Percentiles rank a stretch among this genome's conserved stretches.
Conservation (phyloP, 1,140 invertebrate genomes). For the Harlomillsia oculata region DNA sequence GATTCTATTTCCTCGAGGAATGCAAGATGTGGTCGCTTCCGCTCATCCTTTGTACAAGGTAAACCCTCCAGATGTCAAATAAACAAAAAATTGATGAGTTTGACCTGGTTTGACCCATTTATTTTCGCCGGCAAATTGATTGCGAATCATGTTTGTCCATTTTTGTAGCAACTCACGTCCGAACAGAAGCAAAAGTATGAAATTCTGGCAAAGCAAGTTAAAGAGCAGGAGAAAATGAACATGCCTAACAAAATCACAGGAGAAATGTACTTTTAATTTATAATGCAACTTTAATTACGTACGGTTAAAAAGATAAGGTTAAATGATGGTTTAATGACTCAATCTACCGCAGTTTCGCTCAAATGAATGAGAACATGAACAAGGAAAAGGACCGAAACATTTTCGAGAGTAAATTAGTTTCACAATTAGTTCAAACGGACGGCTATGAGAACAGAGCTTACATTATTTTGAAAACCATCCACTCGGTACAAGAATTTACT, state of each 20-base stretch:
- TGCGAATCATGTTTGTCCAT: too few relatives aligned
- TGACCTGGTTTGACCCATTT: too few relatives aligned
- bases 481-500: constrained; percentile 3
- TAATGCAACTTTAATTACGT: too few relatives aligned
- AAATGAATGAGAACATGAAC: constrained; percentile 5
- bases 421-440: too few relatives aligned
- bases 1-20: constrained; percentile 21
- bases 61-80: too few relatives aligned
- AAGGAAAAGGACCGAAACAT: not conserved
- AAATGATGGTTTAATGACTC: too few relatives aligned
- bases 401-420: not conserved
- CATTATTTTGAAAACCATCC: constrained; percentile 17
- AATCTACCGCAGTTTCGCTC: constrained; percentile 13
- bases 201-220: constrained; percentile 25
- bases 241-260: constrained; percentile 33
- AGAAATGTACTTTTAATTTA: too few relatives aligned
- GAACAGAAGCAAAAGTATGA: constrained; percentile 28
- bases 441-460: not conserved
- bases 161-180: too few relatives aligned
- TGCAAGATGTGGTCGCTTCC: constrained; percentile 22
- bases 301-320: too few relatives aligned
- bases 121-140: too few relatives aligned
- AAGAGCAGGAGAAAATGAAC: constrained; percentile 30
- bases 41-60: constrained; percentile 29
- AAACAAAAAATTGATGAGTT: too few relatives aligned